These are phyloP conservation scores for Myzus persicae DNA, from an alignment of 1,140 invertebrate species.

Conservation along the genomic window DNA sequence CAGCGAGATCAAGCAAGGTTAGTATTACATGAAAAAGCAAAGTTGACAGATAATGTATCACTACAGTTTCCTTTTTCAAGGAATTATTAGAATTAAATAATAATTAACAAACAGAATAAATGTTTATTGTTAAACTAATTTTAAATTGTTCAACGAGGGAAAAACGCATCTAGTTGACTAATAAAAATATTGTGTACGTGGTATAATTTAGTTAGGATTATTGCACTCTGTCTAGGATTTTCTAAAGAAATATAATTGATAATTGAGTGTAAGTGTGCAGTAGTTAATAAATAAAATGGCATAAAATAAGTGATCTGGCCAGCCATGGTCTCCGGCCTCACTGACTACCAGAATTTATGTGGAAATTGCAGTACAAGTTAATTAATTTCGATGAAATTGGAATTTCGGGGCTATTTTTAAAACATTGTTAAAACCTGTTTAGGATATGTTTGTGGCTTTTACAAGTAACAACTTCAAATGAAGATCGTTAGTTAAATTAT, in stretches of 20 bases:
- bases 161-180: not conserved
- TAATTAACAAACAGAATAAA: not conserved
- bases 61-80: not conserved
- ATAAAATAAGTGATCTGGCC: not conserved
- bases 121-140: not conserved
- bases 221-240: not conserved
- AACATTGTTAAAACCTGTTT: not conserved
- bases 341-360: not conserved
- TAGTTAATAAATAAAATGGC: not conserved
- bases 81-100: not conserved
- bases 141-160: not conserved
- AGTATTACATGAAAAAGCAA: not conserved
- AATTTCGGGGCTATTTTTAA: not conserved
- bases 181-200: not conserved
- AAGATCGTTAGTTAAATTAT: not conserved
- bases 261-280: not conserved
- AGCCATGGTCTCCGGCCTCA: not conserved
- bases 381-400: not conserved
- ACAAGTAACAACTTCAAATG: not conserved
- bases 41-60: not conserved
- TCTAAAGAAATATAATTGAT: not conserved
- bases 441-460: not conserved
- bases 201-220: not conserved
- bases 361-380: not conserved
- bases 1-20: not conserved